These are phyloP conservation scores for Lochmaea crataegi DNA, from an alignment of 2,888 invertebrate species.

Conservation along the genomic window DNA sequence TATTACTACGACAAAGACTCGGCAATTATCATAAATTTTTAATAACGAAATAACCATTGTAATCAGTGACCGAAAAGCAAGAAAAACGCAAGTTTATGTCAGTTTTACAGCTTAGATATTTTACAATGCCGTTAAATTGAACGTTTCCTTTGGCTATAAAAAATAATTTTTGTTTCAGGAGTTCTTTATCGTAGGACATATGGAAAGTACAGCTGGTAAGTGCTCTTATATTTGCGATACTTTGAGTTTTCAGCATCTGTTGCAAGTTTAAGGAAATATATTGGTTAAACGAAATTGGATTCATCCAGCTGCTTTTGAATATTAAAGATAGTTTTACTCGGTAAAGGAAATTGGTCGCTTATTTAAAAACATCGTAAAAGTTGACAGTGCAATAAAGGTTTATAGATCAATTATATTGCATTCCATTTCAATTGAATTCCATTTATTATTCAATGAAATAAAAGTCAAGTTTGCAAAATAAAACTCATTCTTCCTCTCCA, in stretches of 20 bases:
- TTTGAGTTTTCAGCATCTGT: slow-evolving; percentile 19
- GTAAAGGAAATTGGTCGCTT: slow-evolving; percentile 14
- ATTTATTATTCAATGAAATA: no score
- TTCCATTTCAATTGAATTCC: no score
- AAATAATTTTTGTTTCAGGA: slow-evolving; percentile 29
- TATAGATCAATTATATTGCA: no score
- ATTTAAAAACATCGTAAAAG: neutral
- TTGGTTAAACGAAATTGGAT: slow-evolving; percentile 4
- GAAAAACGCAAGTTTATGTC: slow-evolving; percentile 20
- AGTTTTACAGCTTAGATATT: slow-evolving; percentile 23
- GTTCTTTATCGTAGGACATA: slow-evolving; percentile 16
- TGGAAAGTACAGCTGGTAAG: slow-evolving; percentile 22
- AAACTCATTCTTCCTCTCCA: no score
- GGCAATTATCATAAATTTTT: slow-evolving; percentile 23
- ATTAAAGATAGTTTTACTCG: slow-evolving; percentile 6
- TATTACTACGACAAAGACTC: neutral
- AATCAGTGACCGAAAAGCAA: slow-evolving; percentile 30
- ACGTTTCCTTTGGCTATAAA: slow-evolving; percentile 10
- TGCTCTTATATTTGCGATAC: slow-evolving; percentile 20
- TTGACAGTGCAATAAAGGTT: neutral
- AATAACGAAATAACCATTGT: slow-evolving; percentile 15
- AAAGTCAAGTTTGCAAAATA: no score
- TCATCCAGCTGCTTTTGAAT: slow-evolving; percentile 17
- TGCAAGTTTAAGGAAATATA: slow-evolving; percentile 21
- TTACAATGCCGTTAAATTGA: slow-evolving; percentile 23